phyloP scores from a whole-genome alignment of 1,140 invertebrate genomes.

The Chlorops oryzae region DNA sequence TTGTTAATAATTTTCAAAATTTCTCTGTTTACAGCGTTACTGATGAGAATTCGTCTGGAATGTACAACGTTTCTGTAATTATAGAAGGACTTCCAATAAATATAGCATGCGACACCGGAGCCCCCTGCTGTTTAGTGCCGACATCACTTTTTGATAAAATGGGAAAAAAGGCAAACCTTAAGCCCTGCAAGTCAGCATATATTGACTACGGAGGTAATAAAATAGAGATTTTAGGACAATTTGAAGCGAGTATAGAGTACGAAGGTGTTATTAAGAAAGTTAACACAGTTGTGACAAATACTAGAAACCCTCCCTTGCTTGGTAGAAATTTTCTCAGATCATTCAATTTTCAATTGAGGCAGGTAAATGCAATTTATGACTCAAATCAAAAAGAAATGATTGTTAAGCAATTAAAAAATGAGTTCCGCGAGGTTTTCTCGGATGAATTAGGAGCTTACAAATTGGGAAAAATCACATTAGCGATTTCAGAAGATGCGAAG shows the following conservation, averaged over 20 bases:
- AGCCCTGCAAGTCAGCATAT: slow-evolving; percentile 2
- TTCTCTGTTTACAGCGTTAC: slow-evolving; percentile 8
- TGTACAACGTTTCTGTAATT: slow-evolving; percentile 1
- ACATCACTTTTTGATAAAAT: slow-evolving; percentile 3
- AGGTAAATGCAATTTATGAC: slow-evolving; percentile 11
- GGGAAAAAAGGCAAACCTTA: slow-evolving; percentile 5
- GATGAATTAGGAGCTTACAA: slow-evolving; percentile 6
- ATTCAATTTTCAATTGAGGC: slow-evolving; percentile 12
- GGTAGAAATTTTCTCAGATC: slow-evolving; percentile 7
- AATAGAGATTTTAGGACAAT: slow-evolving; percentile 12
- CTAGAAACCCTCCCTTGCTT: slow-evolving; percentile 7
- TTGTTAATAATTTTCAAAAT: slow-evolving; percentile 6
- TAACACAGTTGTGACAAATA: slow-evolving; percentile 2
- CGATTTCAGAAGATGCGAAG: slow-evolving; percentile 15
- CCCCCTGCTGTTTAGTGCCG: slow-evolving; percentile 9
- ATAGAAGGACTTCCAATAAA: slow-evolving; percentile 8
- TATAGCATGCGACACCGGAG: slow-evolving; percentile 1
- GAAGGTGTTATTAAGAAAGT: slow-evolving; percentile 6
- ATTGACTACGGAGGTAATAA: slow-evolving; percentile 9
- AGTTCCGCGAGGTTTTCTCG: slow-evolving; percentile 7
- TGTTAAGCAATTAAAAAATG: slow-evolving; percentile 10
- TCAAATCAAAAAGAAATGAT: slow-evolving; percentile 4
- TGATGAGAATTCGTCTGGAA: slow-evolving; percentile 3
- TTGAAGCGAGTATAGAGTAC: slow-evolving; percentile 2
- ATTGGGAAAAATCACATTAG: slow-evolving; percentile 4